Evolutionary conservation across 2,113 vertebrate genomes (phyloP).

Genomic region (Hystrix cristata): DNA sequence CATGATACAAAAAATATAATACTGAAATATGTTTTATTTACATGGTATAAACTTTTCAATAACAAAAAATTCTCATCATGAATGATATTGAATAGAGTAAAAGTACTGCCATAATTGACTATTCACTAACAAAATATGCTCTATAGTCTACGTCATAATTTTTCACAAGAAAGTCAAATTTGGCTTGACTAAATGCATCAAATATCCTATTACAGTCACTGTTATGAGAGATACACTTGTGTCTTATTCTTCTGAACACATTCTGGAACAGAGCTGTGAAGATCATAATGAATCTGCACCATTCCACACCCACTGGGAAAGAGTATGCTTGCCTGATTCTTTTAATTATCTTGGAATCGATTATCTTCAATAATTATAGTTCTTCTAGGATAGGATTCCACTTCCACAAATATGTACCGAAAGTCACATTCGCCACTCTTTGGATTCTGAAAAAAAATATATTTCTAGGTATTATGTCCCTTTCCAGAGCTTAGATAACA

Average conservation of each 20-base stretch:
- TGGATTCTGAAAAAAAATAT: conserved; percentile 89
- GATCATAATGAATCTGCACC: neutral
- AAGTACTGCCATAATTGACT: neutral
- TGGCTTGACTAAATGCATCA: neutral
- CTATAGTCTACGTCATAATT: neutral
- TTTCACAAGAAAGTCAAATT: neutral
- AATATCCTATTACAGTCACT: neutral
- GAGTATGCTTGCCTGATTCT: neutral
- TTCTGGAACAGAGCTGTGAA: neutral
- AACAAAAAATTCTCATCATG: conserved; percentile 2
- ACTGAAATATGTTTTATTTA: conserved; percentile 25
- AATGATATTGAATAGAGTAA: neutral
- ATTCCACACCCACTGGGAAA: rapidly evolving
- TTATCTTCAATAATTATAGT: conserved; percentile 97
- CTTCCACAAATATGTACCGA: conserved; percentile 95
- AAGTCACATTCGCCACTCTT: conserved; percentile 93
- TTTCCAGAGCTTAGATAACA: neutral
- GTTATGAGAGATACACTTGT: neutral
- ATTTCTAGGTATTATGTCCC: neutral
- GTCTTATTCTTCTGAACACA: neutral
- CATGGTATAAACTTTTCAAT: conserved; percentile 5
- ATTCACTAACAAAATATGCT: neutral
- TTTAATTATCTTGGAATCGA: conserved; percentile 81
- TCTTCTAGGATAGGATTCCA: conserved; percentile 94
- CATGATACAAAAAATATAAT: conserved; percentile 42